Evolutionary conservation across 2,113 vertebrate species (phyloP).

Genomic region (Chloebia gouldiae): DNA sequence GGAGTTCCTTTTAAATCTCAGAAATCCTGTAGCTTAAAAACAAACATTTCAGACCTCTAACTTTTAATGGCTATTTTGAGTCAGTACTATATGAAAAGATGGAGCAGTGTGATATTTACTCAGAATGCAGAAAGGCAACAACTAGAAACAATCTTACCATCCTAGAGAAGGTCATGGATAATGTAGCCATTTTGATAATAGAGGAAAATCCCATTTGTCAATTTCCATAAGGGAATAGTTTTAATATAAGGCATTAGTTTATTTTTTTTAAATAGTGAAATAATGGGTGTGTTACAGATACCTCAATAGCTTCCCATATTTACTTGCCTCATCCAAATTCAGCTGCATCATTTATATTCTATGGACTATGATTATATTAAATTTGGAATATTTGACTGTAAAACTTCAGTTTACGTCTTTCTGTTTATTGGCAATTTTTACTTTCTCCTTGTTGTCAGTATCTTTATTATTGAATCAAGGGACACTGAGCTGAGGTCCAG

Average conservation of each 20-base stretch:
- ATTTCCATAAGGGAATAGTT: neutral
- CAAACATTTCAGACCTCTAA: neutral
- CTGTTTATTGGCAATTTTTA: neutral
- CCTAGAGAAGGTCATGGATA: neutral
- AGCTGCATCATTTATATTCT: neutral
- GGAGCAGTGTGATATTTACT: neutral
- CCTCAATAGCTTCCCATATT: neutral
- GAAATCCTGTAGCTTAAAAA: neutral
- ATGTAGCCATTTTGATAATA: neutral
- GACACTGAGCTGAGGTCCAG: neutral
- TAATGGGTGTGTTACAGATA: neutral
- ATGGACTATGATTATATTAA: neutral
- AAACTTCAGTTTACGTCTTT: neutral
- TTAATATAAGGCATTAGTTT: neutral
- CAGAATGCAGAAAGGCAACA: neutral
- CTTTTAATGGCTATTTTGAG: neutral
- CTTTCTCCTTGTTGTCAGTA: neutral
- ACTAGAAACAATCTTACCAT: neutral
- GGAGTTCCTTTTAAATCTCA: neutral
- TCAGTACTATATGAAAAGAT: neutral
- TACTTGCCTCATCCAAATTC: neutral
- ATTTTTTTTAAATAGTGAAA: neutral
- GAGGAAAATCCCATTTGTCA: neutral
- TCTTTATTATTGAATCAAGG: neutral
- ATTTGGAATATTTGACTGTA: neutral